These are phyloP conservation scores for Nymphalis io DNA, from an alignment of 1,140 invertebrate genomes.

Conservation along the genomic window DNA sequence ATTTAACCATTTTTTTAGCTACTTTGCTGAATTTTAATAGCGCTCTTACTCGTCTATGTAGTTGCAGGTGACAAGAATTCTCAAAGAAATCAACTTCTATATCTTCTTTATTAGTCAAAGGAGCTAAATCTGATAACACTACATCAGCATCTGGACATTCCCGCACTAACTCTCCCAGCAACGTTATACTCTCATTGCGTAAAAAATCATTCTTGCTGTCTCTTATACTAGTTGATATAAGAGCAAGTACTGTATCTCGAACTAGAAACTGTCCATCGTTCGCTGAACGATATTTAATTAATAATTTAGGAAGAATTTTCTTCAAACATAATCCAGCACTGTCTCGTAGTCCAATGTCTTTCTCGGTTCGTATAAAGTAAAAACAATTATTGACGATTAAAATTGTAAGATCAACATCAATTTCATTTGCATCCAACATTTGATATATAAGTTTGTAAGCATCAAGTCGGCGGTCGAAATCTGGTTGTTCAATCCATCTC, in stretches of 20 bases:
- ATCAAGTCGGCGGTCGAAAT: slow-evolving; percentile 90
- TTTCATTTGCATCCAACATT: slow-evolving; percentile 79
- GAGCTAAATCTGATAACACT: slow-evolving; percentile 87
- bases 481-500: slow-evolving; percentile 94
- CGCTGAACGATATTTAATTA: slow-evolving; percentile 75
- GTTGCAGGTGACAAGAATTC: slow-evolving; percentile 93
- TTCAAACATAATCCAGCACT: slow-evolving; percentile 88
- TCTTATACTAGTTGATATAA: slow-evolving; percentile 86
- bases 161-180: slow-evolving; percentile 88
- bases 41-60: slow-evolving; percentile 90
- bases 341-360: slow-evolving; percentile 91
- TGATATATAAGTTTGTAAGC: slow-evolving; percentile 85
- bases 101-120: slow-evolving; percentile 87
- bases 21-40: slow-evolving; percentile 85
- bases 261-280: slow-evolving; percentile 85
- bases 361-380: slow-evolving; percentile 87
- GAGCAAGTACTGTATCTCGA: slow-evolving; percentile 85
- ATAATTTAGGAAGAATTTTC: slow-evolving; percentile 83
- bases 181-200: slow-evolving; percentile 87
- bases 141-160: slow-evolving; percentile 87
- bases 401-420: slow-evolving; percentile 85
- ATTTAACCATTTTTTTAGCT: slow-evolving; percentile 81
- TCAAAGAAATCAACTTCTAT: slow-evolving; percentile 96
- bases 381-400: slow-evolving; percentile 91
- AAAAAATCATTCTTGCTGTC: slow-evolving; percentile 84